Evolutionary conservation across 2,797 vertebrate genomes (phyloP), one percentile per base, ranked within the genome.

Genomic region (Notolabrus celidotus): DNA sequence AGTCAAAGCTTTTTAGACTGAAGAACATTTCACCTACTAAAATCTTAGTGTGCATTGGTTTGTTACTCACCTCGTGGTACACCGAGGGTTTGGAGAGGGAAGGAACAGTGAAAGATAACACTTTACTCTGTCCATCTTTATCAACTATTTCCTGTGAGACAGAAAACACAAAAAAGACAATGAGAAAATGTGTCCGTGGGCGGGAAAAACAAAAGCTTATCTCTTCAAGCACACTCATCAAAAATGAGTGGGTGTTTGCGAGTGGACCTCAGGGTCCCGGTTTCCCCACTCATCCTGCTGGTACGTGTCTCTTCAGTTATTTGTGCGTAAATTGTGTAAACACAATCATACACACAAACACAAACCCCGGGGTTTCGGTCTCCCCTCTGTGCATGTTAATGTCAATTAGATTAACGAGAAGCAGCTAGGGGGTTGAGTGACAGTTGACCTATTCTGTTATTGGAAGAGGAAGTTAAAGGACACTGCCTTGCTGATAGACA

Each of bases 61-160:
- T 2, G 15, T 15, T 27, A 45, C 95, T 93, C 92, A 99, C 98
- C 95, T 99, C 98, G 67, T 99, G 97, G 82, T 98, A 99, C 23
- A 99, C 92, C 1, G 98, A 99, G 11, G 97, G 97, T 82, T 99
- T 99, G 60, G 97, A 99, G 84, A 99, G 95, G 70, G 98, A 99
- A 0, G 98, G 98, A 90, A 99, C 95, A 0, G 97, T 98, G 87
- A 99, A 99, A 81, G 96, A 96, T 81, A 98, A 86, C 33, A 97
- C 90, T 94, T 96, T 98, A 90, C 96, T 98, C 76, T 97, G 96
- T 36, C 97, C 98, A 75, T 99, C 95, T 92, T 97, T 98, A 90
- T 99, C 96, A 81, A 97, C 95, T 89, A 99, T 99, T 94, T 99
- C 98, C 98, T 99, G 86, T 83, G 8, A 74, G 74, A 80, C 38